Evolutionary conservation across 2,113 vertebrate genomes (phyloP).

Genomic region (Hiodon alosoides): DNA sequence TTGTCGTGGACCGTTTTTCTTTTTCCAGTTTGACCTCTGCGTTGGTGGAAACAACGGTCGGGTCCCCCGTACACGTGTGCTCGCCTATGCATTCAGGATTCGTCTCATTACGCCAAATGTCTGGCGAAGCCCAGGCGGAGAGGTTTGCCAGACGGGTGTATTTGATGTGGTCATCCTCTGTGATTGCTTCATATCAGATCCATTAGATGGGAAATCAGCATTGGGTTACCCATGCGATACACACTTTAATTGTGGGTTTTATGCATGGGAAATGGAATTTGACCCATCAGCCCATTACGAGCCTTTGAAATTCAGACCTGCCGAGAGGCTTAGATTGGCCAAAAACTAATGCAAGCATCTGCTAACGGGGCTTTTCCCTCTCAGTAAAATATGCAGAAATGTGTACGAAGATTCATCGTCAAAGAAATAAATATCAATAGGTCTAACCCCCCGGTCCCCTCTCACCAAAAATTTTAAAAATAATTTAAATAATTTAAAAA

Average conservation of each 20-base stretch:
- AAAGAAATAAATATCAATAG: too few relatives aligned
- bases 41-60: too few relatives aligned
- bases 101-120: not conserved
- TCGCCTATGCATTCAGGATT: not conserved
- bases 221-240: constrained; percentile 6
- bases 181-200: not conserved
- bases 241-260: constrained; percentile 3
- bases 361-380: too few relatives aligned
- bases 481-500: too few relatives aligned
- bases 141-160: not conserved
- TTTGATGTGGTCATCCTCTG: not conserved
- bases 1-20: too few relatives aligned
- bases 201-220: not conserved
- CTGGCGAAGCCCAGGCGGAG: not conserved
- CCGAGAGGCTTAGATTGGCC: not conserved
- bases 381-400: too few relatives aligned
- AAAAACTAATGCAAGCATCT: too few relatives aligned
- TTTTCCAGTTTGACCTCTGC: too few relatives aligned
- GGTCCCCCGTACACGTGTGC: too few relatives aligned
- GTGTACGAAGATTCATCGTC: too few relatives aligned
- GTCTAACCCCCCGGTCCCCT: too few relatives aligned
- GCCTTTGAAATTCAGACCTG: not conserved
- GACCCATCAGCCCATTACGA: not conserved
- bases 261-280: constrained; percentile 15
- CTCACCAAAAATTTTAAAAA: too few relatives aligned